These are phyloP conservation scores for Uloborus plumipes DNA, from an alignment of 2,888 invertebrate genomes.

Conservation along the genomic window DNA sequence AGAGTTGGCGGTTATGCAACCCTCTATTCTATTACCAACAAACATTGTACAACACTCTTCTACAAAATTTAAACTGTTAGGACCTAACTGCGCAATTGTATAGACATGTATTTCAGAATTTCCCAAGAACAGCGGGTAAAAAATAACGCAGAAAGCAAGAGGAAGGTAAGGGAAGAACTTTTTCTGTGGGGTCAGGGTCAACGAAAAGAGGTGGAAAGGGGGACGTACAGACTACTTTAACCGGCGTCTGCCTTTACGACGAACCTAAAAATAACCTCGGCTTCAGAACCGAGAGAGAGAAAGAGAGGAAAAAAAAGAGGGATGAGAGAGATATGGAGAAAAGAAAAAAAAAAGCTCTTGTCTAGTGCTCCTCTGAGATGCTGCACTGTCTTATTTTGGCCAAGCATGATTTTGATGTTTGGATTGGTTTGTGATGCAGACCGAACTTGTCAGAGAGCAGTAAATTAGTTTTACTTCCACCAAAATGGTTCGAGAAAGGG, in stretches of 20 bases:
- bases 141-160: too few species aligned
- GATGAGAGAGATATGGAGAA: not conserved
- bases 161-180: constrained; percentile 12
- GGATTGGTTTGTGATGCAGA: not conserved
- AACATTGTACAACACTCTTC: too few species aligned
- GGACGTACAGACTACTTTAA: constrained; percentile 13
- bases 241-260: constrained; percentile 3
- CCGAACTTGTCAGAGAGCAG: not conserved
- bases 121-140: too few species aligned
- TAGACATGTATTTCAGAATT: too few species aligned
- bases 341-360: constrained; percentile 13
- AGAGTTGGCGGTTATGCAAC: too few species aligned
- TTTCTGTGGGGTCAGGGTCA: constrained; percentile 20
- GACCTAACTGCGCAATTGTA: too few species aligned
- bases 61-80: too few species aligned
- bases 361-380: not conserved
- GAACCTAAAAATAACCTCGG: constrained; percentile 24
- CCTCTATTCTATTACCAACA: too few species aligned
- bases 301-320: not conserved
- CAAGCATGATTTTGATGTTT: not conserved
- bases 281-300: constrained; percentile 18
- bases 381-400: constrained; percentile 18
- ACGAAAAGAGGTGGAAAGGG: not conserved
- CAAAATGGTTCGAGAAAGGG: too few species aligned
- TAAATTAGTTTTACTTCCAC: too few species aligned